Base-by-base conservation (phyloP, 2,888 invertebrate species). In the Atrina japonica region DNA sequence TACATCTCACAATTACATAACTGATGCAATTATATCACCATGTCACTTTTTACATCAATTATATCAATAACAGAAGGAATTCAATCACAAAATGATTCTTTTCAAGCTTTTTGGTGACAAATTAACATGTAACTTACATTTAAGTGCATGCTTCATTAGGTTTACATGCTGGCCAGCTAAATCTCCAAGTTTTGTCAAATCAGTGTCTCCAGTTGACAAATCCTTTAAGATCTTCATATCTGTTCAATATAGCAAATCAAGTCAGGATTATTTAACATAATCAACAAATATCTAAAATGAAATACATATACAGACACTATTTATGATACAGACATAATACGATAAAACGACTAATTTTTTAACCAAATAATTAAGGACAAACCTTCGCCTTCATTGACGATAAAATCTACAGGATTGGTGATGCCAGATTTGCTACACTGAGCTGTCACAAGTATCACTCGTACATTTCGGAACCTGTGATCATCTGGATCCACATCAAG, bases 341-440 rank as follows among this genome's bases (percentile, higher is more conserved):
- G 3, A 6, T 50, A 9, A n/a, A n/a, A n/a, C n/a, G n/a, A n/a
- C n/a, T n/a, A n/a, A n/a, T n/a, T n/a, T 41, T 16, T 18, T 58
- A 21, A 25, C 43, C 16, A 18, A 11, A 16, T 16, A 5, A 18
- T 30, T 27, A 23, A 18, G 55, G 16, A 16, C 58, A 18, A 9
- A 90, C 90, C 88, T 87, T 89, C 88, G 7, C 89, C 89, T 64
- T 90, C 90, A 58, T 81, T 88, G 68, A 90, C 87, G 27, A 90
- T 83, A 72, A 89, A 89, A 75, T 87, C 86, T 41, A 89, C 85
- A 2, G 89, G 88, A 70, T 88, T 88, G 18, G 82, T 78, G 30
- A 90, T 80, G 7, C 83, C 90, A 2, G 88, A 87, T 69, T 88
- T 86, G 69, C 86, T 88, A 75, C 90, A 90, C 56, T 87, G 82